Percentiles rank a stretch among this genome's conserved stretches.
Conservation (phyloP, 2,888 invertebrate species). For the Eristalis pertinax region DNA sequence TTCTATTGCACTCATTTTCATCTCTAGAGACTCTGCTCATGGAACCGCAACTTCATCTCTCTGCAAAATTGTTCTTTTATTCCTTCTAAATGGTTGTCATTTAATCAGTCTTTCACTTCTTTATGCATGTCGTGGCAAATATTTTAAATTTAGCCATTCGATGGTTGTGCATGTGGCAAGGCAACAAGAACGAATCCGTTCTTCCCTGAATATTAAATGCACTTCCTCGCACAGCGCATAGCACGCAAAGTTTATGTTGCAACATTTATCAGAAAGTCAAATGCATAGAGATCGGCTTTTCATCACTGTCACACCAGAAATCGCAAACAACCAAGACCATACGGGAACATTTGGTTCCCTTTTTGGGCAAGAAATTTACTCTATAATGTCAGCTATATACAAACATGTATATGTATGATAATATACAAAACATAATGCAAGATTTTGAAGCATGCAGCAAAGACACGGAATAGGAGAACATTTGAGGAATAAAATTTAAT, state of each 20-base stretch:
- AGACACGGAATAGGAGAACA: not conserved
- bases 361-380: not conserved
- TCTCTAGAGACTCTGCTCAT: not conserved
- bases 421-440: not conserved
- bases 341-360: not conserved
- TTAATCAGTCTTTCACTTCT: conserved; percentile 63
- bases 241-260: conserved; percentile 71
- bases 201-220: conserved; percentile 55
- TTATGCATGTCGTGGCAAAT: conserved; percentile 21
- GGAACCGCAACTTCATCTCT: conserved; percentile 68
- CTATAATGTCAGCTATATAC: not conserved
- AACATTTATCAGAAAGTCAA: conserved; percentile 72
- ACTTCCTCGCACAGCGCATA: conserved; percentile 56
- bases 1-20: conserved; percentile 53
- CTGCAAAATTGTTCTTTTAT: conserved; percentile 69
- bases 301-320: conserved; percentile 70
- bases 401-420: not conserved
- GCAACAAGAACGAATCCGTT: conserved; percentile 31
- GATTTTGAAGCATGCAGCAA: not conserved
- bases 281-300: conserved; percentile 69
- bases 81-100: conserved; percentile 66
- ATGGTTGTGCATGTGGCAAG: conserved; percentile 60
- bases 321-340: conserved; percentile 29
- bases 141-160: conserved; percentile 59
- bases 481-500: not conserved